These are phyloP conservation scores for Hyles lineata DNA, from an alignment of 2,888 invertebrate species.

Conservation along the genomic window DNA sequence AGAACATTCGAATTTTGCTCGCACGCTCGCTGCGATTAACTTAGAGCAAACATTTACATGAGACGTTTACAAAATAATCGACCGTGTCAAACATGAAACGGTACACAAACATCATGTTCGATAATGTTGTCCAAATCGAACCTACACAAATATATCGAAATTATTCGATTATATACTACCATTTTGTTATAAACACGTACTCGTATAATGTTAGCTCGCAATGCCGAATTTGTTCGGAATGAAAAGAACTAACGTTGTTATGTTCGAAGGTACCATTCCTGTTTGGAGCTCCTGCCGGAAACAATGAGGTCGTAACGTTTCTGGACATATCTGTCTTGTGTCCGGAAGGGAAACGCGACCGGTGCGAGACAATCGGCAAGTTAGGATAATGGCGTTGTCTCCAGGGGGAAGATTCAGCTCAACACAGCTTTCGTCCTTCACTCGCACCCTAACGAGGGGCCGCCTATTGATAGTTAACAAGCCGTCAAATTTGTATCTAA, in stretches of 20 bases:
- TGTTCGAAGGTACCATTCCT: slow-evolving; percentile 15
- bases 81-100: slow-evolving; percentile 7
- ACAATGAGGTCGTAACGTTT: slow-evolving; percentile 29
- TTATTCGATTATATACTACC: background rate
- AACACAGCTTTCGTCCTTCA: slow-evolving; percentile 48
- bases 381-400: slow-evolving; percentile 64
- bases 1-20: slow-evolving; percentile 5
- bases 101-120: slow-evolving; percentile 16
- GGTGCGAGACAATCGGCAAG: slow-evolving; percentile 62
- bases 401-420: slow-evolving; percentile 64
- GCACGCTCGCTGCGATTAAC: slow-evolving; percentile 6
- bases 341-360: slow-evolving; percentile 66
- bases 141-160: background rate
- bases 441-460: slow-evolving; percentile 58
- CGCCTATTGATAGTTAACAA: slow-evolving; percentile 62
- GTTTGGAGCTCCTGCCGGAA: slow-evolving; percentile 21
- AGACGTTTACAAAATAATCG: slow-evolving; percentile 18
- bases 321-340: slow-evolving; percentile 41
- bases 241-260: background rate
- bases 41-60: slow-evolving; percentile 17
- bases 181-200: background rate
- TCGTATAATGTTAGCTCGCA: background rate
- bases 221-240: background rate
- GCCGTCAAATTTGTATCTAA: slow-evolving; percentile 60
- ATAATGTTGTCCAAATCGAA: background rate